These are phyloP conservation scores for Lomographa bimaculata DNA, from an alignment of 2,888 invertebrate genomes.

Conservation along the genomic window DNA sequence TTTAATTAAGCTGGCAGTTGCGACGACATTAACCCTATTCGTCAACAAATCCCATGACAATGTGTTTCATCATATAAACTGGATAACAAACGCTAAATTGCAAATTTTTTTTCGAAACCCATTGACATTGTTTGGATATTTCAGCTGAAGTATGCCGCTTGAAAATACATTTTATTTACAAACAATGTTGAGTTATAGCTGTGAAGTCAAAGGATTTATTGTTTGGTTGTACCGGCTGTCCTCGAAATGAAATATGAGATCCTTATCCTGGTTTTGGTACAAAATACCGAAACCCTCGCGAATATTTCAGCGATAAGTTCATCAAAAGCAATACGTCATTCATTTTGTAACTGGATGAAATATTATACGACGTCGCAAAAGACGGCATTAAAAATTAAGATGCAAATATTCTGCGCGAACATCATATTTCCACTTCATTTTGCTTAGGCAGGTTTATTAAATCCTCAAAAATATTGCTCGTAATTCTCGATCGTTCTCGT, in stretches of 20 bases:
- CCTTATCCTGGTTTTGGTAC: slow-evolving; percentile 28
- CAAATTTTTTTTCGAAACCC: slow-evolving; percentile 45
- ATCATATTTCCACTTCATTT: slow-evolving; percentile 50
- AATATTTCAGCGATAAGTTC: slow-evolving; percentile 41
- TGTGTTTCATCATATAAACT: slow-evolving; percentile 32
- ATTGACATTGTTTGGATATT: slow-evolving; percentile 8
- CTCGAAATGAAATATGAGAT: slow-evolving; percentile 35
- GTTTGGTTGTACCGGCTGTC: slow-evolving; percentile 27
- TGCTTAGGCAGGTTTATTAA: slow-evolving; percentile 39
- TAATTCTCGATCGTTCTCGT: slow-evolving; percentile 14
- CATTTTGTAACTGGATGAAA: slow-evolving; percentile 49
- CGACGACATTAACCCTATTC: slow-evolving; percentile 51
- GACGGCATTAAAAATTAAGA: slow-evolving; percentile 41
- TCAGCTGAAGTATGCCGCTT: slow-evolving; percentile 4
- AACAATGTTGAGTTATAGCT: slow-evolving; percentile 23
- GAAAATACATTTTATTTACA: slow-evolving; percentile 22
- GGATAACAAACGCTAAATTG: slow-evolving; percentile 57
- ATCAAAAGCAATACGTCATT: slow-evolving; percentile 42
- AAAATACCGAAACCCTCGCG: slow-evolving; percentile 28
- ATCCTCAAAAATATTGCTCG: slow-evolving; percentile 23
- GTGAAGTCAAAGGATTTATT: slow-evolving; percentile 33
- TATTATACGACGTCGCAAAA: slow-evolving; percentile 37
- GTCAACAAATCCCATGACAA: slow-evolving; percentile 46
- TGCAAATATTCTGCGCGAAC: slow-evolving; percentile 38
- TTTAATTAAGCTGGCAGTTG: slow-evolving; percentile 66